These are phyloP conservation scores for Podarcis muralis DNA, from an alignment of 2,113 vertebrate genomes.

Conservation along the genomic window DNA sequence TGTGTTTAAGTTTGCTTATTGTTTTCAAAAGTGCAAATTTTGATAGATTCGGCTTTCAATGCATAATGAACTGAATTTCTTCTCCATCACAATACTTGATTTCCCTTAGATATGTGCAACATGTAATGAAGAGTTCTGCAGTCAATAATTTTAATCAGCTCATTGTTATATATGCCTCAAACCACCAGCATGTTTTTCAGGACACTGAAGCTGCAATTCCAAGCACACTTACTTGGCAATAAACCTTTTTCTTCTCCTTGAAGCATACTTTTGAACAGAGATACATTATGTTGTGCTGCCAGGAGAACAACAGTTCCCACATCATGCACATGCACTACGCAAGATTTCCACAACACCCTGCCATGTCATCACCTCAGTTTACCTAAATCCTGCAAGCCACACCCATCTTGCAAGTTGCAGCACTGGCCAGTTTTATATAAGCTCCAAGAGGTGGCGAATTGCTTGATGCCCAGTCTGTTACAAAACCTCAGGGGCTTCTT, in stretches of 20 bases:
- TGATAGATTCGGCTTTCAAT: too few relatives aligned
- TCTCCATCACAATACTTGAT: too few relatives aligned
- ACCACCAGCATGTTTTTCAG: not conserved
- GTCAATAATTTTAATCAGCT: not conserved
- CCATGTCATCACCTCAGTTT: not conserved
- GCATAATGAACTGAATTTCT: too few relatives aligned
- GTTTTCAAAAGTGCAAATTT: too few relatives aligned
- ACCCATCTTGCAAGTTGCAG: not conserved
- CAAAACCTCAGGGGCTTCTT: not conserved
- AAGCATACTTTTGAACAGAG: not conserved
- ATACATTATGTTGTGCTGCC: not conserved
- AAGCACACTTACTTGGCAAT: not conserved
- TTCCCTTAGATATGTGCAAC: too few relatives aligned
- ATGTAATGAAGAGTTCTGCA: not conserved
- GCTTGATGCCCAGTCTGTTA: not conserved
- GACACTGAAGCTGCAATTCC: not conserved
- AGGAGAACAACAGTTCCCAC: not conserved
- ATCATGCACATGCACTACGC: not conserved
- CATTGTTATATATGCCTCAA: not conserved
- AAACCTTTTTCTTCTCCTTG: not conserved
- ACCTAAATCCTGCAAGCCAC: not conserved
- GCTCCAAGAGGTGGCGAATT: not conserved
- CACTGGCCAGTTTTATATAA: not conserved
- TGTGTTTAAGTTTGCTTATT: too few relatives aligned
- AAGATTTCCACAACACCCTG: not conserved